phyloP scores from a whole-genome alignment of 2,888 invertebrate species.

The Aporophyla nigra region DNA sequence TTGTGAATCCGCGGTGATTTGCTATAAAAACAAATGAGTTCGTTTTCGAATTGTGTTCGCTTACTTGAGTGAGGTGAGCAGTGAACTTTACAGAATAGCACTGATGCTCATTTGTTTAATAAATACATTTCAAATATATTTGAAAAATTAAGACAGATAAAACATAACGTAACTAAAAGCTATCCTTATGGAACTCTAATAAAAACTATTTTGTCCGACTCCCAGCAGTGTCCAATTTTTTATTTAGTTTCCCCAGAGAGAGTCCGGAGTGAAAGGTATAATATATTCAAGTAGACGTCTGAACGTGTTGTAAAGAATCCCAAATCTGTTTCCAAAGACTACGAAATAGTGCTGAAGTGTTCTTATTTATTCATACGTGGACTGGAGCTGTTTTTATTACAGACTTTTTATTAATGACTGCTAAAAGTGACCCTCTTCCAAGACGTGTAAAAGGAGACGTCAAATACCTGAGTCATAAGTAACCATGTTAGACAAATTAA shows the following conservation, averaged over 20 bases:
- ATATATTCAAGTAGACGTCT: conserved; percentile 35
- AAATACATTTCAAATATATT: not conserved
- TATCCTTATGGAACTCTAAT: not conserved
- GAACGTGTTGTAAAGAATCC: conserved; percentile 30
- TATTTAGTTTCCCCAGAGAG: too few relatives aligned
- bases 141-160: not conserved
- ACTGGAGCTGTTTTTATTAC: too few relatives aligned
- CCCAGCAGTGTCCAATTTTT: too few relatives aligned
- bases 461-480: too few relatives aligned
- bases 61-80: not conserved
- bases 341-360: too few relatives aligned
- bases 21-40: conserved; percentile 6
- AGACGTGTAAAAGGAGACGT: not conserved
- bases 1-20: not conserved
- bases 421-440: not conserved
- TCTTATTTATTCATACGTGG: conserved; percentile 34
- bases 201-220: not conserved
- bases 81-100: too few relatives aligned
- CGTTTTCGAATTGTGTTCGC: not conserved
- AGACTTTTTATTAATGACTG: not conserved
- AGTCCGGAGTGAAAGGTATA: conserved; percentile 7
- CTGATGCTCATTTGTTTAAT: not conserved
- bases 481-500: too few relatives aligned
- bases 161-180: not conserved
- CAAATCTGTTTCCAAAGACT: conserved; percentile 38